phyloP scores from a whole-genome alignment of 2,888 invertebrate species.

The Oscheius sp. region DNA sequence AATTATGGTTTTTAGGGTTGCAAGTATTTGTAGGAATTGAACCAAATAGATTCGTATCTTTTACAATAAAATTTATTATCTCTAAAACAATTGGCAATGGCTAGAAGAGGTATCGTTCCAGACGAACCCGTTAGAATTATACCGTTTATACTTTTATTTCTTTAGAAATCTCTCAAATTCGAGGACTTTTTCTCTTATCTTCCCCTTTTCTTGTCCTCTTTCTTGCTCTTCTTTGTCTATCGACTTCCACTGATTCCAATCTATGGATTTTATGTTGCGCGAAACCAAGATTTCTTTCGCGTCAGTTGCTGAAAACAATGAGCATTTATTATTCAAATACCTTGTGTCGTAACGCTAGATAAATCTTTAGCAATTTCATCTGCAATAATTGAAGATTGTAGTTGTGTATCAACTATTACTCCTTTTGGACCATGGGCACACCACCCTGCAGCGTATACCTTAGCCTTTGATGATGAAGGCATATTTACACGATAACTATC shows the following conservation, averaged over 20 bases:
- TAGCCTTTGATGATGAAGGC: background rate
- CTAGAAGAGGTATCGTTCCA: too few relatives aligned
- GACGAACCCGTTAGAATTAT: too few relatives aligned
- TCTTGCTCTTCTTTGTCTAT: slow-evolving; percentile 60
- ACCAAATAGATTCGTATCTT: background rate
- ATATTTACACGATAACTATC: slow-evolving; percentile 64
- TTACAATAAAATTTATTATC: background rate
- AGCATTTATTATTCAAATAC: too few relatives aligned
- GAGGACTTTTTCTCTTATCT: slow-evolving; percentile 63
- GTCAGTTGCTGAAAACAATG: slow-evolving; percentile 19
- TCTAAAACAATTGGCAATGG: background rate
- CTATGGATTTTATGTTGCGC: slow-evolving; percentile 50
- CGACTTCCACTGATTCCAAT: slow-evolving; percentile 62
- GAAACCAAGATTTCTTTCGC: slow-evolving; percentile 36
- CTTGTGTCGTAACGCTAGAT: too few relatives aligned
- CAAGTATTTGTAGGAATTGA: background rate
- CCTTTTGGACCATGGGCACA: slow-evolving; percentile 66
- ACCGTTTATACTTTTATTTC: too few relatives aligned
- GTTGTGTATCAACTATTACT: slow-evolving; percentile 67
- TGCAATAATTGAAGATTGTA: slow-evolving; percentile 56
- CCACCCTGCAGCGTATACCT: slow-evolving; percentile 63
- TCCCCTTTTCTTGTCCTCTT: slow-evolving; percentile 59
- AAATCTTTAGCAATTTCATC: slow-evolving; percentile 53
- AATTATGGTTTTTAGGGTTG: background rate
- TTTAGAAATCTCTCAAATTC: slow-evolving; percentile 35